Evolutionary conservation across 2,888 invertebrate genomes (phyloP), one percentile per base, ranked within the genome.

Genomic region (Cremastinae sp.): DNA sequence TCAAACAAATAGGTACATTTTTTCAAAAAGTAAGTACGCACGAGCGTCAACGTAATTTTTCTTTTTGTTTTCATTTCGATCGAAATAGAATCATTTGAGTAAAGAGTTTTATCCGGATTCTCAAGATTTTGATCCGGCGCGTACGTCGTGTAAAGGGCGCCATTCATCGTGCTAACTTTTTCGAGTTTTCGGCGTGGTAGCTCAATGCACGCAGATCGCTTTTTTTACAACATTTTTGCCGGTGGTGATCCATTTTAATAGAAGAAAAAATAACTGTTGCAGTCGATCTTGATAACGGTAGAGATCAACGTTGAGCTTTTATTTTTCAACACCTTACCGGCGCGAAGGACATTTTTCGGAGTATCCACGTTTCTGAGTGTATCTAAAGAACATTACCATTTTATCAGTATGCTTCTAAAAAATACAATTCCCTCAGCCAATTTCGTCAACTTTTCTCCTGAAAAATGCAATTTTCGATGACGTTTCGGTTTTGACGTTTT

Each of bases 71-170:
- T 4, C 12, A 20, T 1, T 2, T 12, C 7, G 39, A 41, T 20
- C 37, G 37, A 12, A 1, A 14, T 9, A 14, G 35, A 18, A 3
- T 7, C 41, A 37, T 10, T 18, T 88, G 20, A 47, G 41, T 56
- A 10, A n/a, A 49, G 37, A 37, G 45, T 35, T 28, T 41, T 20
- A 51, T 70, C 69, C 22, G 18, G 39, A 55, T 47, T 39, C 86
- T 91, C 93, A 91, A 91, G 92, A 94, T 93, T 93, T 93, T 94
- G 93, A 93, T 93, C 10, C 39, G 56, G 56, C 56, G 56, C 35
- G 41, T n/a, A 8, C 9, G 9, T 56, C 8, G 10, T 9, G 10
- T 10, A 39, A 91, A 91, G 90, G 92, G 93, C 93, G 93, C 93
- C 93, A 93, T 93, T 92, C 91, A 55, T 71, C 43, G 37, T 20